A percentile compares a stretch with the other conserved stretches of the same genome.
phyloP scores from a whole-genome alignment of 2,888 invertebrate species.

The Nymphalis urticae region DNA sequence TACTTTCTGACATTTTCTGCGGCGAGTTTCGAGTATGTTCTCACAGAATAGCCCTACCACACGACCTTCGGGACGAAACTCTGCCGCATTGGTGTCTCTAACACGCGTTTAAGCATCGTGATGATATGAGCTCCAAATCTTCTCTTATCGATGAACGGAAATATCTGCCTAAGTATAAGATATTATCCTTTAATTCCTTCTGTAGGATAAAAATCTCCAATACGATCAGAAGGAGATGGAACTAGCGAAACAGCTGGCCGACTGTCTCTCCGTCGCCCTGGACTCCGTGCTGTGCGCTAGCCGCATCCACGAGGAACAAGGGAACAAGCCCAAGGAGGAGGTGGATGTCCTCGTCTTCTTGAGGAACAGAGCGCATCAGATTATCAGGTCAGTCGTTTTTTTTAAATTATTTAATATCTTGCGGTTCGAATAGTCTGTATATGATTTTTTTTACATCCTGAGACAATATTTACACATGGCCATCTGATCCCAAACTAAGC shows the following conservation, averaged over 20 bases:
- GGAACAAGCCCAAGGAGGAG: slow-evolving; percentile 39
- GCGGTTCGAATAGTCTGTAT: too few relatives aligned
- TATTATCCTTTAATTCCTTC: background rate
- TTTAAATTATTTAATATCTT: too few relatives aligned
- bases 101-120: too few relatives aligned
- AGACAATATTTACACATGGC: too few relatives aligned
- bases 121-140: too few relatives aligned
- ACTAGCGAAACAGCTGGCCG: slow-evolving; percentile 56
- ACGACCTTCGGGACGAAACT: too few relatives aligned
- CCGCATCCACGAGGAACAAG: slow-evolving; percentile 47
- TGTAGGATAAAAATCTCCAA: slow-evolving; percentile 61
- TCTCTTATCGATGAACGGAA: background rate
- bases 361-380: slow-evolving; percentile 56
- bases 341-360: slow-evolving; percentile 43
- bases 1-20: too few relatives aligned
- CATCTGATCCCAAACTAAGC: too few relatives aligned
- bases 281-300: slow-evolving; percentile 61
- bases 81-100: too few relatives aligned
- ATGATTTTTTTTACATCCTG: too few relatives aligned
- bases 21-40: too few relatives aligned
- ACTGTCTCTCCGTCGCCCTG: slow-evolving; percentile 60
- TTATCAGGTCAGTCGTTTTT: slow-evolving; percentile 61
- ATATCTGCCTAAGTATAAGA: background rate
- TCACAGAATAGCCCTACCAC: too few relatives aligned
- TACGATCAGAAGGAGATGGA: slow-evolving; percentile 58